Conservation (phyloP, 2,888 invertebrate species). For the Leucoma salicis region DNA sequence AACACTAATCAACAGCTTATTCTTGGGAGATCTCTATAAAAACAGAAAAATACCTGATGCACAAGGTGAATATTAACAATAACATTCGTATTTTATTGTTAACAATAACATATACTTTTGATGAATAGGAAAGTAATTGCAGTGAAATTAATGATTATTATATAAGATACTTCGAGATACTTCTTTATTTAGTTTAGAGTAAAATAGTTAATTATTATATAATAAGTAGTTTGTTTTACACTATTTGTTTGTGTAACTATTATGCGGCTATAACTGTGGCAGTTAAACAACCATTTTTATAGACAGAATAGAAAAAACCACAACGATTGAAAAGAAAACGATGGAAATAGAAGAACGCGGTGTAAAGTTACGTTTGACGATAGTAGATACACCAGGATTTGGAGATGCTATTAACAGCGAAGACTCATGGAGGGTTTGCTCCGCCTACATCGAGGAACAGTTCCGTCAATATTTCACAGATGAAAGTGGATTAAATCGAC, state of each 20-base stretch:
- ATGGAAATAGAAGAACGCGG: conserved; percentile 98
- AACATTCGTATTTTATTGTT: background rate
- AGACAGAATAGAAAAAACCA: conserved; percentile 87
- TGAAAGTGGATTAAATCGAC: conserved; percentile 96
- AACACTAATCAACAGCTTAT: conserved; percentile 96
- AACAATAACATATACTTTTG: background rate
- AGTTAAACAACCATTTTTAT: too few species aligned
- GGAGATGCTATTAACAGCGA: conserved; percentile 97
- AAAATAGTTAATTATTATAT: too few species aligned
- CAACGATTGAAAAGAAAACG: conserved; percentile 88
- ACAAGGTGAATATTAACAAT: conserved; percentile 75
- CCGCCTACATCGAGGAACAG: conserved; percentile 96
- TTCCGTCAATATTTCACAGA: conserved; percentile 92
- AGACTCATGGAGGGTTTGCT: conserved; percentile 96
- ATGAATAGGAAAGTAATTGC: too few species aligned
- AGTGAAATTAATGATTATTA: too few species aligned
- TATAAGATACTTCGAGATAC: too few species aligned
- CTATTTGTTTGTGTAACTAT: too few species aligned
- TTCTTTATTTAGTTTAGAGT: too few species aligned
- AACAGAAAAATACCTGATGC: conserved; percentile 89
- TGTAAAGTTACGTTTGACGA: conserved; percentile 93
- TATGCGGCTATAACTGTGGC: too few species aligned
- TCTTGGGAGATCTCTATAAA: conserved; percentile 95
- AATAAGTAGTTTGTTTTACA: too few species aligned
- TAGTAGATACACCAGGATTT: conserved; percentile 98